phyloP scores from a whole-genome alignment of 2,888 invertebrate species.

The Lissocephala sabroskyi region DNA sequence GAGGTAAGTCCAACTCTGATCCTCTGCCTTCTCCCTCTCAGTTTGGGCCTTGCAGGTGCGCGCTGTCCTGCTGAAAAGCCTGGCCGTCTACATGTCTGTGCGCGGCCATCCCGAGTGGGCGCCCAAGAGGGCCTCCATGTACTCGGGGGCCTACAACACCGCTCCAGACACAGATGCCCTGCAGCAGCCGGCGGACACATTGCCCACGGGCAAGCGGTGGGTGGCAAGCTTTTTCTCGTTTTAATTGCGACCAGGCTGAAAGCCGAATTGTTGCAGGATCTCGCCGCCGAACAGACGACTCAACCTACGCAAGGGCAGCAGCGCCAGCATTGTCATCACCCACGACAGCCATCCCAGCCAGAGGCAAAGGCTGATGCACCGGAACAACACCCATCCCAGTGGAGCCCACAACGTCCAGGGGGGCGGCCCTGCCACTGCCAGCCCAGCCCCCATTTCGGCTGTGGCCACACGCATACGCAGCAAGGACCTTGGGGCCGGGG shows the following conservation, averaged over 20 bases:
- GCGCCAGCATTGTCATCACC: constrained; percentile 43
- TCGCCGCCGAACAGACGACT: constrained; percentile 51
- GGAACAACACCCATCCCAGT: constrained; percentile 27
- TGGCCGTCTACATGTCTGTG: constrained; percentile 72
- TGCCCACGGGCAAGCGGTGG: constrained; percentile 46
- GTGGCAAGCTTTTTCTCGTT: neutral
- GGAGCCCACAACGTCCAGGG: constrained; percentile 2
- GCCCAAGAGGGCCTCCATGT: constrained; percentile 70
- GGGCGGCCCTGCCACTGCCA: constrained; percentile 11
- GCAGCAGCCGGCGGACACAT: constrained; percentile 51
- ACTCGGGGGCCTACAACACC: constrained; percentile 70
- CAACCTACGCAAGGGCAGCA: constrained; percentile 44
- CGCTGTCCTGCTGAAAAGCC: constrained; percentile 72
- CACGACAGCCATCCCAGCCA: constrained; percentile 32
- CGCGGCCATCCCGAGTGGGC: constrained; percentile 71
- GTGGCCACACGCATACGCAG: constrained; percentile 29
- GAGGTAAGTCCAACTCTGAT: constrained; percentile 80
- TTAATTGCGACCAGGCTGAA: neutral
- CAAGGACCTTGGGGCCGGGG: constrained; percentile 25
- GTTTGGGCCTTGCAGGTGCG: constrained; percentile 69
- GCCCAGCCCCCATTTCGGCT: too few species aligned
- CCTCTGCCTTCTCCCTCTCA: too few species aligned
- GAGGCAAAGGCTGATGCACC: constrained; percentile 22
- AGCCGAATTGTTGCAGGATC: too few species aligned
- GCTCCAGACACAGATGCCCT: constrained; percentile 70